A percentile compares a stretch with the other conserved stretches of the same genome.
Conservation (phyloP, 1,140 invertebrate species). For the Drosophila murphyi region DNA sequence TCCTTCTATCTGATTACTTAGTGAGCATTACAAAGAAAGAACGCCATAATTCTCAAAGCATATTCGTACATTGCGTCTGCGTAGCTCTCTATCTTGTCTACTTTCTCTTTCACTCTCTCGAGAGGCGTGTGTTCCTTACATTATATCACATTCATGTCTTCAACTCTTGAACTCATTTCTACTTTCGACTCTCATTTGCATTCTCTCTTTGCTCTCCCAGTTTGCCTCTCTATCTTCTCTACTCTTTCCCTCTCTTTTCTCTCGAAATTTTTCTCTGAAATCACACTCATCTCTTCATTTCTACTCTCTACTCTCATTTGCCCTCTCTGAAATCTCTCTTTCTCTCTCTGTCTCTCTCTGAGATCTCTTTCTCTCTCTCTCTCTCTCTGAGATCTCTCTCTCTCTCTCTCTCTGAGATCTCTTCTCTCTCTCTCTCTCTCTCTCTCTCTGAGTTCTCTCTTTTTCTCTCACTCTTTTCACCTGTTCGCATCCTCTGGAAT, state of each 20-base stretch:
- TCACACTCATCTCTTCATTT: too few species aligned
- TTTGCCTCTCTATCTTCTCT: background rate
- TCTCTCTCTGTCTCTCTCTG: background rate
- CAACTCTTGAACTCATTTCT: background rate
- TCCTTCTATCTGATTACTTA: too few species aligned
- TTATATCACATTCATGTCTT: background rate
- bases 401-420: too few species aligned
- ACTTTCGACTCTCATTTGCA: too few species aligned
- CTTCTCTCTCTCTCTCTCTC: background rate
- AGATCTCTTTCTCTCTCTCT: slow-evolving; percentile 1
- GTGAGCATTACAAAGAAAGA: background rate
- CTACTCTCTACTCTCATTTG: too few species aligned
- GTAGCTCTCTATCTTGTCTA: background rate
- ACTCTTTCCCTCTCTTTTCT: slow-evolving; percentile 15
- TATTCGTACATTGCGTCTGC: slow-evolving; percentile 6
- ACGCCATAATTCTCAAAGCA: background rate
- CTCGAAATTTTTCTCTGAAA: background rate
- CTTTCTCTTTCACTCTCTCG: background rate
- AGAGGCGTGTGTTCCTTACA: background rate
- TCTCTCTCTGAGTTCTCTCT: background rate
- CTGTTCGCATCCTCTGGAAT: background rate
- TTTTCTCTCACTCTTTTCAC: slow-evolving; percentile 19
- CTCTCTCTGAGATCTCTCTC: too few species aligned
- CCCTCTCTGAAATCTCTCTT: background rate
- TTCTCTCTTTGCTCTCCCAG: background rate